Base-by-base conservation (phyloP, 2,113 vertebrate genomes). In the Fukomys damarensis region DNA sequence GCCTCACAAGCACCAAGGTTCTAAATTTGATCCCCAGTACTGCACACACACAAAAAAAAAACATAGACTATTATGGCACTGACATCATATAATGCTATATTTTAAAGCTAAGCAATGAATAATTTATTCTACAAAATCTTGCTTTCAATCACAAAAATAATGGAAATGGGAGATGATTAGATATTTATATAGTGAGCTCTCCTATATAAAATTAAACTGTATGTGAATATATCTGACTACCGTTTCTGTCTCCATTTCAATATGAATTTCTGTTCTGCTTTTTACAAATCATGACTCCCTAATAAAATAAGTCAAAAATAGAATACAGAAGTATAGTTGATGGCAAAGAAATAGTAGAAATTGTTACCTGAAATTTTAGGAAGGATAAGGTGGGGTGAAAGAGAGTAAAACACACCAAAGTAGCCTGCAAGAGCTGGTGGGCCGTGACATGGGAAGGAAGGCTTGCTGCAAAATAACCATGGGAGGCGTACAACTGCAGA, bases 101-200 rank as follows among this genome's bases (percentile, higher is more conserved):
- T 89, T 86, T 41, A 79, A 96, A 85, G 52, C 26, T 88, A 95
- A 59, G 12, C 11, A 72, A 90, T 65, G 76, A 97, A 59, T 72
- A 89, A 93, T 52, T 96, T 77, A 85, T 52, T 46, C 41, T 91
- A 83, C 59, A 79, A 94, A 97, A 96, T 58, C 5, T 46, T 77
- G 13, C 41, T 95, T 96, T 94, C 38, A 65, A 92, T 82, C 63
- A 88, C 24, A 96, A 83, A 83, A 79, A 79, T 65, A 93, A 89
- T 41, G 7, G 58, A 89, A 92, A 76, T 68, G 32, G 2, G 22
- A 4, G 13, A 72, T 76, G 38, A 95, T 70, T 56, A 58, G 46
- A 70, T 7, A 87, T 28, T 46, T 93, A 38, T 43, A 46, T 7
- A 86, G 59, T 38, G 54, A 93, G 61, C 54, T 54, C 24, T 26